These are phyloP conservation scores for Chironomus riparius DNA, from an alignment of 2,888 invertebrate species.

Conservation along the genomic window DNA sequence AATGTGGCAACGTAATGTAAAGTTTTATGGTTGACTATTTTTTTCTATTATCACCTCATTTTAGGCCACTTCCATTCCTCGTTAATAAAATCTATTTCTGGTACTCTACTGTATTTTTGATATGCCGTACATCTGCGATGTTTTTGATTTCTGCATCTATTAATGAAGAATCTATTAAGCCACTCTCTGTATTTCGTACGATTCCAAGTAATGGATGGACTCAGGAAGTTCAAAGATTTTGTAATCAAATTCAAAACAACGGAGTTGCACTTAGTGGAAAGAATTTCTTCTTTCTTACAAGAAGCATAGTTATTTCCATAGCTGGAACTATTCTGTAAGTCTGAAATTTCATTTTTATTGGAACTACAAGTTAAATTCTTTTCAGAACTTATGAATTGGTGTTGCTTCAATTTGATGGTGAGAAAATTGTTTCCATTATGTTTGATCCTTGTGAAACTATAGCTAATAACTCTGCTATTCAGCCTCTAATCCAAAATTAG, in stretches of 20 bases:
- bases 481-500: no score
- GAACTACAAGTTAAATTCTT: no score
- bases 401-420: not conserved
- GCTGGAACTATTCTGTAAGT: not conserved
- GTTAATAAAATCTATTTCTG: conserved; percentile 13
- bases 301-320: not conserved
- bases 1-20: conserved; percentile 2
- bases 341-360: no score
- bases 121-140: conserved; percentile 1
- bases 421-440: not conserved
- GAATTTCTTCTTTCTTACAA: not conserved
- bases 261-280: not conserved
- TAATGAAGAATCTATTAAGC: conserved; percentile 9
- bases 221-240: not conserved
- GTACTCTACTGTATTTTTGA: conserved; percentile 6
- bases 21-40: not conserved
- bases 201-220: conserved; percentile 12
- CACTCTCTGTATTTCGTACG: not conserved
- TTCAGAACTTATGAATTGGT: not conserved
- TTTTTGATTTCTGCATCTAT: conserved; percentile 5
- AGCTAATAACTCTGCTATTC: no score
- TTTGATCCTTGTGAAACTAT: no score
- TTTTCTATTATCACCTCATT: not conserved
- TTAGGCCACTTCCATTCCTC: conserved; percentile 4
- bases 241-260: not conserved